Base-by-base conservation (phyloP, 2,888 invertebrate genomes). In the Drosophila birchii region DNA sequence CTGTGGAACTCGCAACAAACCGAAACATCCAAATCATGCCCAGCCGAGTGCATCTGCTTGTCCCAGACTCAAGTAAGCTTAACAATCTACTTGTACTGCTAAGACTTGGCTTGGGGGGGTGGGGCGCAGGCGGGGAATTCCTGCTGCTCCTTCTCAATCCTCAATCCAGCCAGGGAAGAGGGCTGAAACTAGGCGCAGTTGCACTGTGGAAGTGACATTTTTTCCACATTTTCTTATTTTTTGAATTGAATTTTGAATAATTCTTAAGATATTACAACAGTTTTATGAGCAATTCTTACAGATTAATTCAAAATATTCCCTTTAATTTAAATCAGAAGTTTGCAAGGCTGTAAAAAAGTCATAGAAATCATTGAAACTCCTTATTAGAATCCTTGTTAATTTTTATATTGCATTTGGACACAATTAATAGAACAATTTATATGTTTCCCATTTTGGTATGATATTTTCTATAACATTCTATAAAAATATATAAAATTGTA, bases 41-140 rank as follows among this genome's bases (percentile, higher is more conserved):
- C 96, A 75, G 93, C 94, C 86, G 96, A 96, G 93, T 97, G 97
- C 94, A 96, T 97, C 92, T 97, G 97, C 92, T 94, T 97, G 75
- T 97, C 97, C 70, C 96, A 96, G 91, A 96, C 96, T 81, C 96
- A 97, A 96, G 97, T 97, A 94, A 93, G 90, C 90, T 83, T 83
- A 88, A 86, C 81, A 85, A 85, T 86, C 72, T 77, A 72, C 72
- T 54, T 61, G 56, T 57, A 53, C 61, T 49, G 41, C 41, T 14
- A n/a, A 12, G 47, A 16, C 68, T 26, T 8, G 47, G 23, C 36
- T 11, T 23, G 34, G 20, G 14, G 43, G 39, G 5, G 12, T 7
- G 16, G 5, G 14, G 12, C 0, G 14, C 14, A 23, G 44, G 16
- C 23, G 2, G 44, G 14, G 16, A 44, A 44, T 8, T 16, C 16